Evolutionary conservation across 2,113 vertebrate species (phyloP).

Genomic region (Thymallus thymallus): DNA sequence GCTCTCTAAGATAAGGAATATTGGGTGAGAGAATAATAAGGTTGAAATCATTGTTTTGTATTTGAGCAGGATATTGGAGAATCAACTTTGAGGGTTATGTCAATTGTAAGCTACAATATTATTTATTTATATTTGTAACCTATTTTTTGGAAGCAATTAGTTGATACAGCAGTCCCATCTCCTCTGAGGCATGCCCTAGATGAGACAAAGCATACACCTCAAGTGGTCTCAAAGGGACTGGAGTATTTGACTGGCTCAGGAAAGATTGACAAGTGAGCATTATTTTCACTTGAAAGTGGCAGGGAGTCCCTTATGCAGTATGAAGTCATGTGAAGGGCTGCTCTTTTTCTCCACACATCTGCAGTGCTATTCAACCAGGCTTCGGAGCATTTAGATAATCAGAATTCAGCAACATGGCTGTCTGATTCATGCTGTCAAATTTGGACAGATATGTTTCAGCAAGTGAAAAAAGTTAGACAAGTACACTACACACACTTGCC

Average conservation of each 20-base stretch:
- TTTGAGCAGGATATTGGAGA: too few relatives aligned
- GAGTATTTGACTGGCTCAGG: slow-evolving; percentile 62
- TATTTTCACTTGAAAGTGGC: slow-evolving; percentile 70
- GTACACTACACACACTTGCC: slow-evolving; percentile 37
- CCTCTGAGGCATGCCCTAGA: slow-evolving; percentile 68
- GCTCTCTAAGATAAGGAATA: not conserved
- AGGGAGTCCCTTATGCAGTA: slow-evolving; percentile 69
- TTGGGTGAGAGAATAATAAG: not conserved
- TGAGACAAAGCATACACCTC: slow-evolving; percentile 73
- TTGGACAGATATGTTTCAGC: slow-evolving; percentile 74
- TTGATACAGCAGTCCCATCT: slow-evolving; percentile 50
- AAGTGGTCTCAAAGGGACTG: slow-evolving; percentile 65
- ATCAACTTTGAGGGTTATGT: slow-evolving; percentile 20
- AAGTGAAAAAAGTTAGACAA: slow-evolving; percentile 66
- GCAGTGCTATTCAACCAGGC: slow-evolving; percentile 56
- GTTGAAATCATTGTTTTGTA: too few relatives aligned
- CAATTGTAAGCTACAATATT: slow-evolving; percentile 21
- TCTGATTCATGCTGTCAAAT: slow-evolving; percentile 71
- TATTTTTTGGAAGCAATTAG: slow-evolving; percentile 55
- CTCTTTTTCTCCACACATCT: slow-evolving; percentile 57
- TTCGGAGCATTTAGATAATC: slow-evolving; percentile 75
- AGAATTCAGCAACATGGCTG: slow-evolving; percentile 71
- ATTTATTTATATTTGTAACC: slow-evolving; percentile 17
- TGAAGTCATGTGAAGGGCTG: slow-evolving; percentile 61
- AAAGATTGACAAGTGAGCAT: slow-evolving; percentile 76